Conservation (phyloP, 1,140 invertebrate genomes). For the Chrysomallon squamiferum region DNA sequence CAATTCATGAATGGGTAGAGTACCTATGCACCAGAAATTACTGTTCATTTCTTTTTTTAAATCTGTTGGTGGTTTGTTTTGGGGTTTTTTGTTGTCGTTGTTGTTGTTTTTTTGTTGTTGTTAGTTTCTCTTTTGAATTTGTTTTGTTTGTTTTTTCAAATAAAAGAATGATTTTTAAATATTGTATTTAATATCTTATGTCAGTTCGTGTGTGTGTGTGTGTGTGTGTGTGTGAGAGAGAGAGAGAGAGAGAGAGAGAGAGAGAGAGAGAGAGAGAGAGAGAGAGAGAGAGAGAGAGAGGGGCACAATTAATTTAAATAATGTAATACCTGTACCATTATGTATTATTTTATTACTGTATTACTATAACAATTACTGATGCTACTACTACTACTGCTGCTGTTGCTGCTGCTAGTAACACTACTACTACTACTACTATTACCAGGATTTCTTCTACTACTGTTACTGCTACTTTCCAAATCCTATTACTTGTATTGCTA, state of each 20-base stretch:
- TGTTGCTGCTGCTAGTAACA: background rate
- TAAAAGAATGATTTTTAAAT: no score
- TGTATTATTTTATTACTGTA: background rate
- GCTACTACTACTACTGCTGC: background rate
- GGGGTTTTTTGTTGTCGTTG: background rate
- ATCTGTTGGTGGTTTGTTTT: background rate
- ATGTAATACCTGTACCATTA: background rate
- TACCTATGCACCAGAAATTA: no score
- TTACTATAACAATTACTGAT: background rate
- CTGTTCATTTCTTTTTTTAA: background rate
- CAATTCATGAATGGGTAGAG: no score
- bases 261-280: background rate
- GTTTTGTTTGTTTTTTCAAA: background rate
- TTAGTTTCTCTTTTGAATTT: background rate
- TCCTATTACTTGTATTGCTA: no score
- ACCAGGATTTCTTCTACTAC: background rate
- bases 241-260: background rate
- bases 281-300: background rate
- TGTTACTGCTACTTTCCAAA: no score
- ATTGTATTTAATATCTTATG: no score
- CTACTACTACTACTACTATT: no score
- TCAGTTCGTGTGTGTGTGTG: background rate
- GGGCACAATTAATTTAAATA: background rate
- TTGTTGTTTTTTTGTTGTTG: background rate
- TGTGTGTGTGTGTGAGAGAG: background rate